Conservation (phyloP, 2,888 invertebrate species). For the Fissipunctia ypsillon region DNA sequence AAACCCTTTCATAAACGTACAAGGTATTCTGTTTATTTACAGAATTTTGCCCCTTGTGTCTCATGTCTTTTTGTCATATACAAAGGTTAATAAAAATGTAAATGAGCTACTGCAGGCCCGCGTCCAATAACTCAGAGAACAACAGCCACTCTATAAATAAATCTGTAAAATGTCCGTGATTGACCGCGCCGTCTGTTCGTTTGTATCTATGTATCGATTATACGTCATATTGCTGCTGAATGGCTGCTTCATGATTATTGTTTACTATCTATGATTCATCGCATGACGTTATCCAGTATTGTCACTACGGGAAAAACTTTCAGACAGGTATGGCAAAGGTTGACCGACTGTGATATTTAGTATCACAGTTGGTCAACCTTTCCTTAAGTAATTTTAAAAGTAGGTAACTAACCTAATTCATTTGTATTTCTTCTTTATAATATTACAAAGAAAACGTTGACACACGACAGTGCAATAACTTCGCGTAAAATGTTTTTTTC, state of each 20-base stretch:
- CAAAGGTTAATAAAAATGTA: constrained; percentile 2
- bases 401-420: neutral
- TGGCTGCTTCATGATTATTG: constrained; percentile 43
- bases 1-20: neutral
- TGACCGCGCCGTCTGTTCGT: constrained; percentile 6
- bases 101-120: neutral
- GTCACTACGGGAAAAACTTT: constrained; percentile 2
- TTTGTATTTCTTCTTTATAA: neutral
- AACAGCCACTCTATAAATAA: constrained; percentile 11
- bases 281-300: constrained; percentile 36
- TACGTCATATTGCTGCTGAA: constrained; percentile 29
- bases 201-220: constrained; percentile 23
- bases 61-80: neutral
- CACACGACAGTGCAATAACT: constrained; percentile 5
- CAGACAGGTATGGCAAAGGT: neutral
- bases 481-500: constrained; percentile 14
- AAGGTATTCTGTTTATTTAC: constrained; percentile 16
- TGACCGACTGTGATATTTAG: neutral
- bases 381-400: neutral
- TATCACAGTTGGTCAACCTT: too few species aligned
- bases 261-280: constrained; percentile 53
- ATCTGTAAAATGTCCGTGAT: neutral
- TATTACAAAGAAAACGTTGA: constrained; percentile 16
- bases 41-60: neutral
- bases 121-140: neutral